A percentile compares a stretch with the other conserved stretches of the same genome.
phyloP scores from a whole-genome alignment of 2,797 vertebrate species.

The Paedocypris micromegethes region DNA sequence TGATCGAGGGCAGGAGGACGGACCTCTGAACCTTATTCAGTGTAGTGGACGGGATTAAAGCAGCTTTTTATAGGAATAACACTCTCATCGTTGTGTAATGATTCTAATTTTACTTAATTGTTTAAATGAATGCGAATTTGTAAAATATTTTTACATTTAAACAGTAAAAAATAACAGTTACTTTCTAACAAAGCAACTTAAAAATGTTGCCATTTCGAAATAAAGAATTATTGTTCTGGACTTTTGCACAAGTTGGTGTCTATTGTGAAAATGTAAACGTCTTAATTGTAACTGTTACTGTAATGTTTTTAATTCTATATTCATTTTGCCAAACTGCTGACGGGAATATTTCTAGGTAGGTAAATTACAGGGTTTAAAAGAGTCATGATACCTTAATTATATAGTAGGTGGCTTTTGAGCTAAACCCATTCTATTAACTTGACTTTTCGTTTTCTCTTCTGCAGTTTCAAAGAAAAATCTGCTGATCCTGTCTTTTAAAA shows the following conservation, averaged over 20 bases:
- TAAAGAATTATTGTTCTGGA: too few species aligned
- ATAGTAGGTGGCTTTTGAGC: not conserved
- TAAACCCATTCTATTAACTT: constrained; percentile 4
- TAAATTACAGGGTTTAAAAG: constrained; percentile 2
- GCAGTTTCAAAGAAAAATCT: constrained; percentile 36
- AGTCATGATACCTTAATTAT: not conserved
- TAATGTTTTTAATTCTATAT: not conserved
- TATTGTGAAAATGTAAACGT: too few species aligned
- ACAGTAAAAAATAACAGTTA: too few species aligned
- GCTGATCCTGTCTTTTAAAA: constrained; percentile 57
- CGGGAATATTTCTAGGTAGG: not conserved
- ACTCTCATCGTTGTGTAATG: too few species aligned
- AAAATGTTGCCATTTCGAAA: too few species aligned
- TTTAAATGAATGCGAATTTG: too few species aligned
- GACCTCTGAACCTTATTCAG: constrained; percentile 65
- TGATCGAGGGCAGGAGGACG: constrained; percentile 53
- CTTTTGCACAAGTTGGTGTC: too few species aligned
- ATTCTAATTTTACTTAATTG: too few species aligned
- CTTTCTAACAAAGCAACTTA: too few species aligned
- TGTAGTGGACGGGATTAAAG: constrained; percentile 46
- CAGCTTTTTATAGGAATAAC: constrained; percentile 2
- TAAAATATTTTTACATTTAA: too few species aligned
- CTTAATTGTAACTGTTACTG: too few species aligned
- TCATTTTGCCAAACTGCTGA: not conserved
- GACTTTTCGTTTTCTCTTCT: not conserved